Percentiles rank a stretch among this genome's conserved stretches.
These are phyloP conservation scores for Sinohyriopsis cumingii DNA, from an alignment of 2,888 invertebrate genomes.

Conservation along the genomic window DNA sequence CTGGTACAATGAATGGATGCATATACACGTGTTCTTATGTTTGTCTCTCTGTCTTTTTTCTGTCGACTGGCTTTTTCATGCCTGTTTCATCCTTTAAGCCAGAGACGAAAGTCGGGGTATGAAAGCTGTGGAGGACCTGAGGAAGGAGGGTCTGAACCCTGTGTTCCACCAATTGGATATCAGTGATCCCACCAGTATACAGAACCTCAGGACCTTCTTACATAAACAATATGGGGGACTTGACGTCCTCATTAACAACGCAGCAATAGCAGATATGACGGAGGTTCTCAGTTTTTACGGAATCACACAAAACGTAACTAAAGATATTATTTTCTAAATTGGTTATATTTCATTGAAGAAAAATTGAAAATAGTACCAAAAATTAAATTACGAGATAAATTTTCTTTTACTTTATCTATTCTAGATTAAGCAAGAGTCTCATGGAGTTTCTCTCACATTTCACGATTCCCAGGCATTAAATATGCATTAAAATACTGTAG, in stretches of 20 bases:
- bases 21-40: too few relatives aligned
- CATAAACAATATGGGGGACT: constrained; percentile 54
- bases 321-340: neutral
- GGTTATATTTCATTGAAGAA: neutral
- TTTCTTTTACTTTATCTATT: too few relatives aligned
- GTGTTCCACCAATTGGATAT: constrained; percentile 82
- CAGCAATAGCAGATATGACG: constrained; percentile 61
- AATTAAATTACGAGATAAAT: neutral
- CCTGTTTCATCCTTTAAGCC: constrained; percentile 25
- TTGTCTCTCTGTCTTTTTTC: neutral
- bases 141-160: constrained; percentile 70
- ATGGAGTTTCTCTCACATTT: too few relatives aligned
- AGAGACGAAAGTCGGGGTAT: constrained; percentile 45
- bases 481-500: neutral
- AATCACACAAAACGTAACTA: neutral
- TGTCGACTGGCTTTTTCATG: neutral
- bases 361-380: neutral
- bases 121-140: constrained; percentile 42
- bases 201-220: constrained; percentile 38
- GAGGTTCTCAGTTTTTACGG: neutral
- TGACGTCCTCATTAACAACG: constrained; percentile 64
- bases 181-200: constrained; percentile 70
- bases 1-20: too few relatives aligned
- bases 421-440: too few relatives aligned
- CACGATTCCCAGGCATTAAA: too few relatives aligned